Base-by-base conservation (phyloP, 2,888 invertebrate genomes). In the Hedychridium roseum region DNA sequence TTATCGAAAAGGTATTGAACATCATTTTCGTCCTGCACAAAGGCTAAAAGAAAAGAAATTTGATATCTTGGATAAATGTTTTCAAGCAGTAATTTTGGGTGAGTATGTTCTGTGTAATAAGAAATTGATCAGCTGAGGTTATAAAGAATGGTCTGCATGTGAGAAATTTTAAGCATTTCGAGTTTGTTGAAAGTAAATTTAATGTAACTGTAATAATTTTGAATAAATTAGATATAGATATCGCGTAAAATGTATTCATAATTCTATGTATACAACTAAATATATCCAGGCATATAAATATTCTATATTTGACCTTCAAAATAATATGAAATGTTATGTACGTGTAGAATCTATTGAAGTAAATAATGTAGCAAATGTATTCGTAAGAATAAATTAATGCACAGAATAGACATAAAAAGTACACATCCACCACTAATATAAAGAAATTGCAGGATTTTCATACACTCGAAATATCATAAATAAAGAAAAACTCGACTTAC, bases 1-100 rank as follows among this genome's bases (percentile, higher is more conserved):
- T 84, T 86, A 76, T 87, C 86, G 72, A 85, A 84, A 76, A 89
- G 83, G 79, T 88, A 88, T 75, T 85, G 84, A 61, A 86, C 81
- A 68, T 88, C 87, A 71, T 85, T 86, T 78, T 86, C 88, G 73
- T 82, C 87, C 78, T 88, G 87, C 69, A 89, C 86, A 74, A 88
- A 89, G 61, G 86, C 89, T 86, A 81, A 43, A 57, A 65, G 21
- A 47, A 38, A 26, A 34, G 27, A 0, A 28, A 42, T 41, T 4
- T 9, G 14, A 3, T 3, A 32, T 23, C 26, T 30, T 18, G 1
- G 5, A 12, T 2, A 34, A 27, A 12, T 7, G 21, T 28, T n/a
- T 27, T 14, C 7, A 12, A 7, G 2, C 4, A 14, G 11, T 18
- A 20, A 14, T n/a, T n/a, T n/a, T n/a, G n/a, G n/a, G n/a, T n/a